phyloP scores from a whole-genome alignment of 1,140 invertebrate species.

The Meteorus sp. region DNA sequence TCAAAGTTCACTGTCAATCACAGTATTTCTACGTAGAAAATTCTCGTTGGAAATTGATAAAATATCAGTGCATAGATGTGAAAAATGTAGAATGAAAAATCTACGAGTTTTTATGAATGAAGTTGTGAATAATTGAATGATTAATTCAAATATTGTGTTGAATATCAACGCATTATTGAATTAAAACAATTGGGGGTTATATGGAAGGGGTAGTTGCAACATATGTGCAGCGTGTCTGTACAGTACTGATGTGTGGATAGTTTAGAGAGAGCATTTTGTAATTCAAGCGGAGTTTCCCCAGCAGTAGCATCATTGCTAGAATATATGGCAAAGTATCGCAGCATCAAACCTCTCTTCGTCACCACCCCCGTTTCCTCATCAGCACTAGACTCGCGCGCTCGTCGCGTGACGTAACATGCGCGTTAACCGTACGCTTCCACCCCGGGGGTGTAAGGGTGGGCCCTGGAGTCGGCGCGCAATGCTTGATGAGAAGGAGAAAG shows the following conservation, averaged over 20 bases:
- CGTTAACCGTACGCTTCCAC: conserved; percentile 41
- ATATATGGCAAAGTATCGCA: too few relatives aligned
- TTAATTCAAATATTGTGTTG: too few relatives aligned
- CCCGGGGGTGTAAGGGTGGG: conserved; percentile 17
- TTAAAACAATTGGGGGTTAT: too few relatives aligned
- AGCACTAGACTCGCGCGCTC: conserved; percentile 13
- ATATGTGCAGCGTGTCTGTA: neutral
- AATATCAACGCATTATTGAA: too few relatives aligned
- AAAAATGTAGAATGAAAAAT: too few relatives aligned
- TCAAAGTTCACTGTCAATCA: too few relatives aligned
- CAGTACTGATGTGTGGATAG: neutral
- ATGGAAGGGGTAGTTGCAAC: too few relatives aligned
- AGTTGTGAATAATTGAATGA: too few relatives aligned
- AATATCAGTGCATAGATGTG: too few relatives aligned
- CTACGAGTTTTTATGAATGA: too few relatives aligned
- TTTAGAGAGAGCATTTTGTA: neutral
- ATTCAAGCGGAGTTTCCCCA: conserved; percentile 2
- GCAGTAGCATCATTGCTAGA: conserved; percentile 9
- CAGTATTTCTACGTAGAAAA: too few relatives aligned
- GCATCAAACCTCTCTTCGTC: conserved; percentile 14
- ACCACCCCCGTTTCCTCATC: neutral
- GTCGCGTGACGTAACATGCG: conserved; percentile 45
- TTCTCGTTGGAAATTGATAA: too few relatives aligned
- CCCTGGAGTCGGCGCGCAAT: conserved; percentile 26
- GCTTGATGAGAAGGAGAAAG: conserved; percentile 1